These are phyloP conservation scores for Mormyrus proboscirostris DNA, from an alignment of 2,797 vertebrate species.

Conservation along the genomic window DNA sequence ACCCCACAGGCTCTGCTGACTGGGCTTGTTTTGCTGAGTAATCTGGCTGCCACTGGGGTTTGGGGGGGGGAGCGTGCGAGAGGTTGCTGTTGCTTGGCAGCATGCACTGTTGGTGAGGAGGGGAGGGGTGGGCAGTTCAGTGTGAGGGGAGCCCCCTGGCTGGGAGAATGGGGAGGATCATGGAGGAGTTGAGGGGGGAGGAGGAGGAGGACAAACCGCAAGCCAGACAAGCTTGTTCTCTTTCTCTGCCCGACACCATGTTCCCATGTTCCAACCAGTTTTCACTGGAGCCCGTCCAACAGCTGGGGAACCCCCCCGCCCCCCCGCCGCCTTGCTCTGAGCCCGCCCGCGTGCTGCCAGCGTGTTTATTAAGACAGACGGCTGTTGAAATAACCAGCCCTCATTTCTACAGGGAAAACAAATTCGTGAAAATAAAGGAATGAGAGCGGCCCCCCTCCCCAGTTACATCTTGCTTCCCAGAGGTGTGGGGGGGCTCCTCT, in stretches of 20 bases:
- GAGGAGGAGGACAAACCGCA: slow-evolving; percentile 62
- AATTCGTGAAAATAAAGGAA: slow-evolving; percentile 36
- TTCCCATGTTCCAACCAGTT: slow-evolving; percentile 87
- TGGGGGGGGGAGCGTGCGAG: slow-evolving; percentile 18
- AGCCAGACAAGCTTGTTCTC: slow-evolving; percentile 77
- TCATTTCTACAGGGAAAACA: slow-evolving; percentile 44
- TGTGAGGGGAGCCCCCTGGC: slow-evolving; percentile 45
- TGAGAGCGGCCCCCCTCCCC: background rate
- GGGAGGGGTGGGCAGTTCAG: slow-evolving; percentile 25
- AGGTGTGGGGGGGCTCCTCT: background rate
- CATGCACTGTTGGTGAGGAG: background rate
- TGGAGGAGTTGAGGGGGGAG: slow-evolving; percentile 37
- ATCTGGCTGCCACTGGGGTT: slow-evolving; percentile 29
- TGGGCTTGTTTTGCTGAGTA: slow-evolving; percentile 32
- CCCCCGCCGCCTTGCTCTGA: slow-evolving; percentile 34
- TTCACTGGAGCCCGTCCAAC: slow-evolving; percentile 78
- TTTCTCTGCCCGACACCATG: slow-evolving; percentile 71
- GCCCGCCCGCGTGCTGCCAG: slow-evolving; percentile 38
- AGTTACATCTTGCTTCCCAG: background rate
- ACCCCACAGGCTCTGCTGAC: background rate
- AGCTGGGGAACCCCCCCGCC: slow-evolving; percentile 56
- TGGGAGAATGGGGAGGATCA: slow-evolving; percentile 75
- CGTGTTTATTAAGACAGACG: slow-evolving; percentile 40
- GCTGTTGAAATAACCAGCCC: slow-evolving; percentile 38
- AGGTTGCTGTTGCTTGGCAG: slow-evolving; percentile 21